Base-by-base conservation (phyloP, 37 sponge, comb jelly and placozoan species). In the Tethya wilhelma region DNA sequence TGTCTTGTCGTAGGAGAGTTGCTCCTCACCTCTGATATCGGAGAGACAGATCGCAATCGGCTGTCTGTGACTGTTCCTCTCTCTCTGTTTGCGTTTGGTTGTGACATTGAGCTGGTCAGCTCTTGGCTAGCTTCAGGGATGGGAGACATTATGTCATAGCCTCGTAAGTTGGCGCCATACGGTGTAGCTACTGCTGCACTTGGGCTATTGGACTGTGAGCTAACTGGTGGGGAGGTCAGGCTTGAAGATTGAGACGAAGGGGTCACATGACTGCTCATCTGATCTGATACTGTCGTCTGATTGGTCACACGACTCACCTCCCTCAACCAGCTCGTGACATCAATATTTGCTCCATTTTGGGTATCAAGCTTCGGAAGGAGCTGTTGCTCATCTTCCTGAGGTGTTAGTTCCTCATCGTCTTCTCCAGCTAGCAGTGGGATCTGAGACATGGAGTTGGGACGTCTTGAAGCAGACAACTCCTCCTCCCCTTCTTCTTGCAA, bases 101-200 rank as follows among this genome's bases (percentile, higher is more conserved):
- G 56, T 55, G 74, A 73, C 57, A 56, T 56, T 28, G 79, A 78
- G 49, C 49, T 70, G 44, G 75, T 55, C 4, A 67, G 56, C 59
- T 84, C 84, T 39, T 84, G 84, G 30, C 77, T 84, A 28, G 58
- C 84, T 39, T 84, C 77, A 40, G 84, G 57, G 4, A 84, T 75
- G 4, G 76, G 84, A 32, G 77, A 75, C 84, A 84, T 75, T 34
- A 57, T 5, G 59, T 34, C 26, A 25, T 58, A 59, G 33, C 56
- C 44, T 20, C 19, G 2, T 19, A 9, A 37, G 8, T 19, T 57
- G 28, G 28, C 28, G 17, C 28, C 4, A 25, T 5, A 5, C 7
- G 62, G 17, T 23, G 25, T 12, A 23, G 6, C 20, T 30, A 25
- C 62, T 23, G 25, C 25, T 59, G 62, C 7, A 19, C 28, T n/a